Base-by-base conservation (phyloP, 1,140 invertebrate genomes). In the Cotesia chilonis region DNA sequence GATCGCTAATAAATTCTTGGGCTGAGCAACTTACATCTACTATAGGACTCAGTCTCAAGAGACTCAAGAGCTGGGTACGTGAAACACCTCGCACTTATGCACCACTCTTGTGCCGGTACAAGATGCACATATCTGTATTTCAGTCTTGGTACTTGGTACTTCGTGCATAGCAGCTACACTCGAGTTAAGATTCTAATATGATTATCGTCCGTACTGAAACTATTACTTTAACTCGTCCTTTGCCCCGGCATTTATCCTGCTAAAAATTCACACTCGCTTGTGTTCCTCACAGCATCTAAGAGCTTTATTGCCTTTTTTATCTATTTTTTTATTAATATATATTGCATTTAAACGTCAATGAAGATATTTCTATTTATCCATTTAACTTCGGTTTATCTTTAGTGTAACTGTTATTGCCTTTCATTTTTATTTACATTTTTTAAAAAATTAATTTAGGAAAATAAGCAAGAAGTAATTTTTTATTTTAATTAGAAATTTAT, bases 1-100 rank as follows among this genome's bases (percentile, higher is more conserved):
- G 66, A 68, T 68, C 66, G 12, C 66, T 68, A 68, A 68, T 68
- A 68, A 68, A 68, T 68, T 68, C 66, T 41, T 68, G 51, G 17
- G 12, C 66, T 47, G 41, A 47, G 41, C 41, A 47, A 47, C 41
- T 51, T 36, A 52, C 66, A 68, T 37, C 63, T 51, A 28, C 28
- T 28, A 28, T 28, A 28, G 28, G 28, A 28, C 28, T 41, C 54
- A 28, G 17, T 61, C 60, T 61, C 60, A 12, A 20, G 4, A 28
- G 20, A 7, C 38, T 37, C 28, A 28, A 28, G 28, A 28, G 28
- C 28, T 28, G 28, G 28, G 28, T 28, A 28, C 28, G 36, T 20
- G 12, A 65, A 51, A 55, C 14, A 51, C 63, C 66, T 52, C 51
- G 12, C 63, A 28, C 63, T 47, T n/a, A 37, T 65, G 63, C 66